Evolutionary conservation across 2,888 invertebrate species (phyloP), one percentile per base, ranked within the genome.

Genomic region (Mesorhabditis belari): DNA sequence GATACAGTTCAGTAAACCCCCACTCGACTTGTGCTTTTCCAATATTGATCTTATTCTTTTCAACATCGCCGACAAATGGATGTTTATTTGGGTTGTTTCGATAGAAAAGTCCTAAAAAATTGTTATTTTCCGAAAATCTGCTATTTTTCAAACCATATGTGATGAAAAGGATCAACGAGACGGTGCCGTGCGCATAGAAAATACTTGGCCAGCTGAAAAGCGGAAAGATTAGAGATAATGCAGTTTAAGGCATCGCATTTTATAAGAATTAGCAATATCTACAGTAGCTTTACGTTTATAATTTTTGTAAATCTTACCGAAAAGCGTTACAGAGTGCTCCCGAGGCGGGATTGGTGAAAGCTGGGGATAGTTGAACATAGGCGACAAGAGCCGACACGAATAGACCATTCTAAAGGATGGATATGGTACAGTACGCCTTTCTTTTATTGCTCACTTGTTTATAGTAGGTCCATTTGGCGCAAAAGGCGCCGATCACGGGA

Each of bases 301-400:
- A n/a, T n/a, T n/a, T n/a, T n/a, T 19, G 53, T 23, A 55, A 49
- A 12, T 58, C 55, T 61, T 57, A 66, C 64, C 61, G 62, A 60
- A 68, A 71, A 5, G 69, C 65, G 5, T 61, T 60, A 50, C 71
- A 71, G 49, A 71, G 64, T 21, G 71, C 69, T 24, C 71, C 74
- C 26, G 73, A 71, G 5, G 70, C 69, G 29, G 79, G 79, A 72
- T 74, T 77, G 5, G 76, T 74, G 54, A 77, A 64, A 52, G 77
- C 76, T 17, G 77, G 77, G 5, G 77, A 67, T 19, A 78, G 60
- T 60, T 78, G 78, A 19, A 78, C 75, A 60, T 78, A 78, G 49
- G 79, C 79, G 26, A 79, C 79, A 28, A 79, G 69, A 5, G 74
- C 63, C 3, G 79, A 78, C 24, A 79, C 79, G 60, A 80, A 79